These are phyloP conservation scores for Microchrysa polita DNA, from an alignment of 2,888 invertebrate genomes.

Conservation along the genomic window DNA sequence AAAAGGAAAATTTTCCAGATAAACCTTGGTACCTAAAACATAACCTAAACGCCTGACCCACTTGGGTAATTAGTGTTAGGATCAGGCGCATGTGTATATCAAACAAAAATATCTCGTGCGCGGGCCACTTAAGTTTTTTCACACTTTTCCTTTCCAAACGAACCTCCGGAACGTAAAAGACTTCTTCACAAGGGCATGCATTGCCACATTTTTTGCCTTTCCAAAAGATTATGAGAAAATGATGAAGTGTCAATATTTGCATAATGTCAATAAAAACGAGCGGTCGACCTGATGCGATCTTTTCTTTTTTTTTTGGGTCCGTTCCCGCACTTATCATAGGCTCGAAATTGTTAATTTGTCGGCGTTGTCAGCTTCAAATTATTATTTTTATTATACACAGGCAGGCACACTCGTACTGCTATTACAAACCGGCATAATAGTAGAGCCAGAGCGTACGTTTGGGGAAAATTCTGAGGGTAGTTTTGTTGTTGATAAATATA, in stretches of 20 bases:
- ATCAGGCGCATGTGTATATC: constrained; percentile 19
- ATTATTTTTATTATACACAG: neutral
- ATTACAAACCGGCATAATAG: too few relatives aligned
- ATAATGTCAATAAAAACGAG: constrained; percentile 40
- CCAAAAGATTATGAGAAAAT: constrained; percentile 50
- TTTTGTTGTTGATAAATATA: too few relatives aligned
- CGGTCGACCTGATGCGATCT: constrained; percentile 36
- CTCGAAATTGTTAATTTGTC: constrained; percentile 44
- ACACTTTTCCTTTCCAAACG: constrained; percentile 40
- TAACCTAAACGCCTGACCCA: neutral
- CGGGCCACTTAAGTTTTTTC: constrained; percentile 38
- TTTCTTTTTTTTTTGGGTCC: too few relatives aligned
- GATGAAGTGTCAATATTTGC: constrained; percentile 51
- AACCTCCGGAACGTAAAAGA: too few relatives aligned
- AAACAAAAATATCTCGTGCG: constrained; percentile 32
- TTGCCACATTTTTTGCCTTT: constrained; percentile 25
- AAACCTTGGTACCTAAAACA: neutral
- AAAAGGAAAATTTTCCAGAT: neutral
- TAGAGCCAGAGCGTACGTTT: neutral
- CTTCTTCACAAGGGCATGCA: constrained; percentile 9
- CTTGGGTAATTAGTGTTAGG: constrained; percentile 29
- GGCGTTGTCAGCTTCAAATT: constrained; percentile 19
- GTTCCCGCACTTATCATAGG: too few relatives aligned
- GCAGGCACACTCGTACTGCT: too few relatives aligned
- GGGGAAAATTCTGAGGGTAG: constrained; percentile 23